These are phyloP conservation scores for Pristionchus arcanus DNA, from an alignment of 2,888 invertebrate species.

Conservation along the genomic window DNA sequence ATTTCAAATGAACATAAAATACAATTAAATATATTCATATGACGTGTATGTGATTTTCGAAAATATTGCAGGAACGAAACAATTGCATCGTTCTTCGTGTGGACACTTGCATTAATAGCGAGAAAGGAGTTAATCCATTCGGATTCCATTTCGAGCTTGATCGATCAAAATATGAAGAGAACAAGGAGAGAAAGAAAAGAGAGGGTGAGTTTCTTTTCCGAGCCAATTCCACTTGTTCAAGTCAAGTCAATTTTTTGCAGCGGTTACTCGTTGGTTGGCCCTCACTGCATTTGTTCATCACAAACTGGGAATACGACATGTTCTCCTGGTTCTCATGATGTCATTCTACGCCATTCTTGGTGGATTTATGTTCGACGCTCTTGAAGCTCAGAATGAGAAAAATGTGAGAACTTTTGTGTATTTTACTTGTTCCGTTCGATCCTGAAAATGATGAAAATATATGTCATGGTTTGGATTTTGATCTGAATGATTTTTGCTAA, in stretches of 20 bases:
- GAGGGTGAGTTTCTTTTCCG: conserved; percentile 4
- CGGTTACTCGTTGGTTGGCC: conserved; percentile 65
- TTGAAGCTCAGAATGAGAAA: conserved; percentile 66
- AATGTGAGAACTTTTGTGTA: no score
- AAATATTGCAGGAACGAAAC: neutral
- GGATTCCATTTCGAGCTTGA: conserved; percentile 53
- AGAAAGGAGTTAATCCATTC: conserved; percentile 49
- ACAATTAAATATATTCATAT: no score
- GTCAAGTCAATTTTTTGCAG: conserved; percentile 59
- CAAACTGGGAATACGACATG: conserved; percentile 70
- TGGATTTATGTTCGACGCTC: conserved; percentile 66
- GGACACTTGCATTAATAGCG: conserved; percentile 44
- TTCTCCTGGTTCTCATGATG: conserved; percentile 64
- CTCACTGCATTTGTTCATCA: conserved; percentile 71
- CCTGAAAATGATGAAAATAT: no score
- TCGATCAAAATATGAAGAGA: conserved; percentile 19
- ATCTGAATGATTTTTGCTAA: no score
- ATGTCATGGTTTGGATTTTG: no score
- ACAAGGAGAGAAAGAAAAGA: neutral
- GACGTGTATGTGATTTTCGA: neutral
- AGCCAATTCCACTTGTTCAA: neutral
- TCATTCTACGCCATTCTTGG: conserved; percentile 66
- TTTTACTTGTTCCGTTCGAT: no score
- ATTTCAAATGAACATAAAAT: no score
- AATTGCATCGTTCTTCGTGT: conserved; percentile 50